Evolutionary conservation across 2,113 vertebrate genomes (phyloP).

Genomic region (Caranx ignobilis): DNA sequence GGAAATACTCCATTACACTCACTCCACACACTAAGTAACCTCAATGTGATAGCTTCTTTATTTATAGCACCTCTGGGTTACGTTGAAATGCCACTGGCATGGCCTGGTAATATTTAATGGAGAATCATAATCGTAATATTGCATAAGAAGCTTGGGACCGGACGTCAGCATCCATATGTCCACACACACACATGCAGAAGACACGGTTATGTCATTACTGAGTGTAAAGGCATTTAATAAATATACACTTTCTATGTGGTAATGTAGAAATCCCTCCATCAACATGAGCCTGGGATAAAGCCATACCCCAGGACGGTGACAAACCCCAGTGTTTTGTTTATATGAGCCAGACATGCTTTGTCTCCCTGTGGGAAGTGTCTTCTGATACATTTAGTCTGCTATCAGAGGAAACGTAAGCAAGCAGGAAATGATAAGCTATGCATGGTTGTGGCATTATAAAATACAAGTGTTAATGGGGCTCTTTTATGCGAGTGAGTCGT

Average conservation of each 20-base stretch:
- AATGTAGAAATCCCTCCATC: constrained; percentile 57
- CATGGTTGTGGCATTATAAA: constrained; percentile 56
- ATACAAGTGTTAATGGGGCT: constrained; percentile 71
- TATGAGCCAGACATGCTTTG: constrained; percentile 52
- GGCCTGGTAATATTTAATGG: constrained; percentile 50
- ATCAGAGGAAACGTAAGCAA: constrained; percentile 44
- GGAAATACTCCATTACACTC: constrained; percentile 27
- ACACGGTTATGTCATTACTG: constrained; percentile 58
- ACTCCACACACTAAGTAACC: constrained; percentile 20
- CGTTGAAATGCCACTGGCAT: constrained; percentile 4
- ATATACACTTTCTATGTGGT: constrained; percentile 17
- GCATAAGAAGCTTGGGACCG: constrained; percentile 52
- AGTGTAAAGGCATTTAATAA: constrained; percentile 48
- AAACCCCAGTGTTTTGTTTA: constrained; percentile 26
- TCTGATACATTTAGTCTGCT: constrained; percentile 34
- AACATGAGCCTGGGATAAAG: constrained; percentile 31
- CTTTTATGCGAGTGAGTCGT: constrained; percentile 60
- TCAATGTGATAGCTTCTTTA: constrained; percentile 24
- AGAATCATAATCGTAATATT: constrained; percentile 48
- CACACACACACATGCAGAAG: constrained; percentile 44
- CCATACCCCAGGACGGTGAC: constrained; percentile 1
- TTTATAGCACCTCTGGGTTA: constrained; percentile 44
- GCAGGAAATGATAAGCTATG: constrained; percentile 51
- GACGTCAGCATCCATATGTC: constrained; percentile 22
- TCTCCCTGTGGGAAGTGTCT: constrained; percentile 18